Percentiles rank a stretch among this genome's conserved stretches.
These are phyloP conservation scores for Diploscapter pachys DNA, from an alignment of 1,140 invertebrate species.

Conservation along the genomic window DNA sequence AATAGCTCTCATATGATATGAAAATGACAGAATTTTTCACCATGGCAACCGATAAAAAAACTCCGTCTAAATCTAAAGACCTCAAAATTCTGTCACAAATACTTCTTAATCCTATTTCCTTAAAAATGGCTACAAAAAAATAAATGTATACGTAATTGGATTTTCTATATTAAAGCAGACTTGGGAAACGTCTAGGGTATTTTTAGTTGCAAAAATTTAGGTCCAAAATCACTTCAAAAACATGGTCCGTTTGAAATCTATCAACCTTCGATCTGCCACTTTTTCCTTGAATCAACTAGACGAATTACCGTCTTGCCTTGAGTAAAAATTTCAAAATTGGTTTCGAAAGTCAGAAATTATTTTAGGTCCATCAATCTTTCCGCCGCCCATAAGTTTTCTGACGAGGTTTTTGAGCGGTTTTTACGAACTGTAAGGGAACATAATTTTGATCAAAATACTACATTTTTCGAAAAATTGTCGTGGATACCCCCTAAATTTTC, in stretches of 20 bases:
- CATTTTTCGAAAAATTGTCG: too few relatives aligned
- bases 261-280: constrained; percentile 25
- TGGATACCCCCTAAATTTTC: too few relatives aligned
- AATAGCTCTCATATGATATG: too few relatives aligned
- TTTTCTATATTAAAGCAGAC: too few relatives aligned
- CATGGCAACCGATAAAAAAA: background rate
- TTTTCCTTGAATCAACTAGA: constrained; percentile 8
- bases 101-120: too few relatives aligned
- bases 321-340: constrained; percentile 5
- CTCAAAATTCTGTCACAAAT: too few relatives aligned
- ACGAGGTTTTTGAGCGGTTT: constrained; percentile 4
- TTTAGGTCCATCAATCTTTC: constrained; percentile 14
- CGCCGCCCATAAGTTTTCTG: constrained; percentile 6
- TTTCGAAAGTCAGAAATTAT: background rate
- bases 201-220: constrained; percentile 1
- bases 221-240: constrained; percentile 12
- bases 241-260: constrained; percentile 1
- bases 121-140: too few relatives aligned
- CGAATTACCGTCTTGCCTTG: constrained; percentile 12
- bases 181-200: too few relatives aligned
- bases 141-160: too few relatives aligned
- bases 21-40: too few relatives aligned
- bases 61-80: background rate
- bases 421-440: background rate
- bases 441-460: too few relatives aligned